Evolutionary conservation across 2,797 vertebrate species (phyloP), one percentile per base, ranked within the genome.

Genomic region (Lacerta viridis): DNA sequence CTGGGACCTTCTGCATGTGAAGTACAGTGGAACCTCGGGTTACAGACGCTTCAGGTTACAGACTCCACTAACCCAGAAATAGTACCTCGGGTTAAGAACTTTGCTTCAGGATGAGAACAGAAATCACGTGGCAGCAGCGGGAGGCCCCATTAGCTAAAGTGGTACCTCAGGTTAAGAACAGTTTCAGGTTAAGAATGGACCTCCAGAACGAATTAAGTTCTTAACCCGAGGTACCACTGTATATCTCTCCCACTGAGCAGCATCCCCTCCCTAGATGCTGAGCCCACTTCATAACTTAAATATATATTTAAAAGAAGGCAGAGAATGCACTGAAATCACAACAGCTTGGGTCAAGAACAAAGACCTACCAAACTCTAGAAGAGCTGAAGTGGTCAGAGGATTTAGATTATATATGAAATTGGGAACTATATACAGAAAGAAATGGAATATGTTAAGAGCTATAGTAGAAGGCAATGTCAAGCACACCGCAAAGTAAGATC

Each of bases 361-460:
- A 72, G 27, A 41, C 9, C 50, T 80, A 66, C 10, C 81, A 78
- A 88, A 59, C 17, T 55, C 64, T 43, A 71, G 36, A 15, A 55
- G 33, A 55, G 61, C 33, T 78, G 27, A 88, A 55, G 3, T 25
- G n/a, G 46, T 3, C 15, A 74, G 36, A 23, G 50, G 25, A 33
- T 43, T 61, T 81, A 46, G 84, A 71, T 29, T 55, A 23, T 43
- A 29, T 78, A 69, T 69, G 5, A 33, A 61, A 3, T 36, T 64
- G 17, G 29, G 69, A 64, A 3, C 36, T 83, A 75, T 66, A 72
- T 88, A 84, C 76, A 90, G 85, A 43, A 90, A 88, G 55, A 90
- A 86, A 90, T 29, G 25, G 29, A 95, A 92, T 68, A 79, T 33
- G 50, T 64, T 43, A 90, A 72, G 43, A 90, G 43, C 27, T 43